These are phyloP conservation scores for Popillia japonica DNA, from an alignment of 1,140 invertebrate genomes.

Conservation along the genomic window DNA sequence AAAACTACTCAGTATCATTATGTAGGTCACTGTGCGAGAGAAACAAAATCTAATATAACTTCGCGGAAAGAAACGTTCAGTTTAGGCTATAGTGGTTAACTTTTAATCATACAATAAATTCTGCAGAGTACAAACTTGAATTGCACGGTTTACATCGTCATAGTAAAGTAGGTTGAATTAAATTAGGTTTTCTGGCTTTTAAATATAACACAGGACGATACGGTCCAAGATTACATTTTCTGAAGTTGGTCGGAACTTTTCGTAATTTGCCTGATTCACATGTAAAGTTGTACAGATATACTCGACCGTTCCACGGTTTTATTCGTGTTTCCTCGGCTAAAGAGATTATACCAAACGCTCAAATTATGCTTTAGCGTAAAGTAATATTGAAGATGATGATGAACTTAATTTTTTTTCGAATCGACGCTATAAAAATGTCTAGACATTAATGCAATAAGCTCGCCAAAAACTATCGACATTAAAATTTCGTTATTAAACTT, in stretches of 20 bases:
- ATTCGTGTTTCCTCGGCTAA: background rate
- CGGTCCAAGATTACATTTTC: slow-evolving; percentile 18
- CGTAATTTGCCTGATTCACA: slow-evolving; percentile 17
- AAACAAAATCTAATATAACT: background rate
- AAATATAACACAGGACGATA: background rate
- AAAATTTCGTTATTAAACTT: too few species aligned
- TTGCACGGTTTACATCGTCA: background rate
- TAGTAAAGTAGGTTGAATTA: background rate
- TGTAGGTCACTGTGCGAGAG: background rate
- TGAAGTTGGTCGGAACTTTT: background rate
- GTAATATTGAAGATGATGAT: background rate
- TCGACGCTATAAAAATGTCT: too few species aligned
- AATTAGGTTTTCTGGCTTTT: slow-evolving; percentile 18
- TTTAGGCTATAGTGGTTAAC: background rate
- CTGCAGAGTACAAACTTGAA: background rate
- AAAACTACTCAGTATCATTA: too few species aligned
- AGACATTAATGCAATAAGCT: too few species aligned
- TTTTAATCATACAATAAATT: background rate
- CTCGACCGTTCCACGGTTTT: background rate
- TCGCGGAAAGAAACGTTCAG: background rate
- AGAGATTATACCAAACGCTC: background rate
- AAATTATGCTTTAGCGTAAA: background rate
- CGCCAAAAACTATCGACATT: too few species aligned
- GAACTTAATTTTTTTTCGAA: background rate
- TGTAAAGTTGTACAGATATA: background rate